Conservation (phyloP, 1,140 invertebrate genomes). For the Hyposmocoma kahamanoa region DNA sequence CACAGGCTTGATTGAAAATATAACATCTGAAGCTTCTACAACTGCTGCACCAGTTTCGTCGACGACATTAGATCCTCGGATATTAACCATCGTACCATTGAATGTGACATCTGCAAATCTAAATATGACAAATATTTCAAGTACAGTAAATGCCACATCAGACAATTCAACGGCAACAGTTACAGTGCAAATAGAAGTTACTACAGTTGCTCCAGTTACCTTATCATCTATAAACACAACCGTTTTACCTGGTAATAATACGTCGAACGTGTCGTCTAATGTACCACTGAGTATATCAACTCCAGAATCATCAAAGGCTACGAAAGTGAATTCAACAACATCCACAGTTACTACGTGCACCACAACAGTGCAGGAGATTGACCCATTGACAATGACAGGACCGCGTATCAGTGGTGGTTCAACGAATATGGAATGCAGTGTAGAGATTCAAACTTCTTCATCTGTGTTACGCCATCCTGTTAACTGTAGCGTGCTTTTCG, state of each 20-base stretch:
- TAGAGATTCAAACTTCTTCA: slow-evolving; percentile 45
- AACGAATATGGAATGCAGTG: slow-evolving; percentile 40
- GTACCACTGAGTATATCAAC: not conserved
- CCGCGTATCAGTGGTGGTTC: slow-evolving; percentile 21
- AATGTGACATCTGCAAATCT: too few relatives aligned
- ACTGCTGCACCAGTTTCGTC: not conserved
- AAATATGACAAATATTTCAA: too few relatives aligned
- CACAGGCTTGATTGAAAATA: not conserved
- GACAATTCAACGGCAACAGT: too few relatives aligned
- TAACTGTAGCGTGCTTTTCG: slow-evolving; percentile 41
- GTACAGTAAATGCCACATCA: too few relatives aligned
- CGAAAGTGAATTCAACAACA: slow-evolving; percentile 11
- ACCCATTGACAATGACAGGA: slow-evolving; percentile 46
- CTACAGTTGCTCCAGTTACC: too few relatives aligned
- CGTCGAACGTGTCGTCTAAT: not conserved
- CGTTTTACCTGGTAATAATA: too few relatives aligned
- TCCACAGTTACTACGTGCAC: slow-evolving; percentile 21
- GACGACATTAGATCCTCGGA: too few relatives aligned
- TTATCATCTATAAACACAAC: too few relatives aligned
- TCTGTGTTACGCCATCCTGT: slow-evolving; percentile 31
- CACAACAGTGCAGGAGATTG: slow-evolving; percentile 10
- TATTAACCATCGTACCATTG: too few relatives aligned
- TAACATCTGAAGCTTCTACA: not conserved
- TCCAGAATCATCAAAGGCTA: not conserved
- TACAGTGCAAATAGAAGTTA: too few relatives aligned